A percentile compares a stretch with the other conserved stretches of the same genome.
Evolutionary conservation across 2,113 vertebrate species (phyloP).

Genomic region (Clarias macrocephalus): DNA sequence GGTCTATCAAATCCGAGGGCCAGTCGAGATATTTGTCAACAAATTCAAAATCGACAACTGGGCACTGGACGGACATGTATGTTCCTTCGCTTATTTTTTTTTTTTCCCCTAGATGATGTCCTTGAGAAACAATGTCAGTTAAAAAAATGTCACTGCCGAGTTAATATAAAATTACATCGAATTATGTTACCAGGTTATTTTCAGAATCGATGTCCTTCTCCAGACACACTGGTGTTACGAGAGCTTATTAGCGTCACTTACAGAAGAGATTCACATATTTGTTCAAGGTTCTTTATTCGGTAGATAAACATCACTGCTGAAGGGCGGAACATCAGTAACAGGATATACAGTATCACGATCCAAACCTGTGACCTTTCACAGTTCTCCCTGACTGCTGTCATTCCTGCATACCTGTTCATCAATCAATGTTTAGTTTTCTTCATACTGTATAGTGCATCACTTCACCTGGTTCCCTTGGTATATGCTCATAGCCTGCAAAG

Average conservation of each 20-base stretch:
- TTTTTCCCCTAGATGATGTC: background rate
- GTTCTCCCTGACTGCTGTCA: background rate
- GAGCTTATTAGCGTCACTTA: background rate
- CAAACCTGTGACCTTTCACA: background rate
- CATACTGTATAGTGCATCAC: background rate
- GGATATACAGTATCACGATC: background rate
- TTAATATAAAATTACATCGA: background rate
- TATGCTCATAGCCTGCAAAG: no score
- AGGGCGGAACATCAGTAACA: background rate
- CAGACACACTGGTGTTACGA: background rate
- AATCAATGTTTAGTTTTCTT: background rate
- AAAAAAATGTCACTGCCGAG: background rate
- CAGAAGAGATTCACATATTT: background rate
- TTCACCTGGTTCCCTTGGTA: background rate
- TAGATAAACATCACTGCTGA: background rate
- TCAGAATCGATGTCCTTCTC: background rate
- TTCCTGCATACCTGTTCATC: background rate
- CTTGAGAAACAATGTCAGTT: background rate
- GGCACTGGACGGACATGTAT: slow-evolving; percentile 94
- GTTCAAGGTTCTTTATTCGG: background rate
- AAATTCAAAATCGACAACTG: slow-evolving; percentile 95
- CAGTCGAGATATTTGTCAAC: slow-evolving; percentile 88
- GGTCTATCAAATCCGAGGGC: slow-evolving; percentile 89
- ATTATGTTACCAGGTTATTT: background rate
- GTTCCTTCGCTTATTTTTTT: slow-evolving; percentile 46